Percentiles rank a stretch among this genome's conserved stretches.
phyloP scores from a whole-genome alignment of 2,797 vertebrate species.

The Buphagus erythrorhynchus region DNA sequence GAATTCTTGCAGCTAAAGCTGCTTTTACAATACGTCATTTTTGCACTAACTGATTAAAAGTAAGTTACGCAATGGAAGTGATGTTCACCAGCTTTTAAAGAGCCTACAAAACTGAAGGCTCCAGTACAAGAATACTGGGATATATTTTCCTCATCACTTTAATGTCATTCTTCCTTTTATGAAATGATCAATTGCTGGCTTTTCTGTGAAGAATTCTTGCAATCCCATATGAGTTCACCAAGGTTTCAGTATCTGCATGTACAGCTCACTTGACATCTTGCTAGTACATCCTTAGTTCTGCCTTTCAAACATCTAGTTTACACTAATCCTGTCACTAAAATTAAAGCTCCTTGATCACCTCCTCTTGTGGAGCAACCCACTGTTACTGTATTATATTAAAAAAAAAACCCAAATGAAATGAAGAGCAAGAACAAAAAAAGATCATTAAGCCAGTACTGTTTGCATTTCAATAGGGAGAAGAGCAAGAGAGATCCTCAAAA shows the following conservation, averaged over 20 bases:
- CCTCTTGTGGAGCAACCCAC: neutral
- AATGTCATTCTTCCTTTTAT: neutral
- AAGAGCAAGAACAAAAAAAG: neutral
- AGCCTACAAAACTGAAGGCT: neutral
- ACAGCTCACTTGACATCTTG: neutral
- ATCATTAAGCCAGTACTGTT: neutral
- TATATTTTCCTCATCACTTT: neutral
- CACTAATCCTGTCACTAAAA: neutral
- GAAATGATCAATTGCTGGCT: neutral
- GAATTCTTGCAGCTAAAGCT: neutral
- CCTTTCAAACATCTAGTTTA: neutral
- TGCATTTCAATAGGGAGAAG: neutral
- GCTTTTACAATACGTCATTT: neutral
- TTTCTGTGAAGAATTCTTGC: neutral
- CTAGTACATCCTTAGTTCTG: neutral
- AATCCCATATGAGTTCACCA: neutral
- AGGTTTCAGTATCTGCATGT: neutral
- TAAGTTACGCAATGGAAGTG: accelerated
- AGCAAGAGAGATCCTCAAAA: neutral
- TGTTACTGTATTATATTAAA: neutral
- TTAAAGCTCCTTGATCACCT: neutral
- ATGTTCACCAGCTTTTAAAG: neutral
- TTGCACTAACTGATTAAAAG: neutral
- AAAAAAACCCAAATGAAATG: neutral
- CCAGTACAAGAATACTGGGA: neutral